Evolutionary conservation across 2,888 invertebrate genomes (phyloP).

Genomic region (Uloborus plumipes): DNA sequence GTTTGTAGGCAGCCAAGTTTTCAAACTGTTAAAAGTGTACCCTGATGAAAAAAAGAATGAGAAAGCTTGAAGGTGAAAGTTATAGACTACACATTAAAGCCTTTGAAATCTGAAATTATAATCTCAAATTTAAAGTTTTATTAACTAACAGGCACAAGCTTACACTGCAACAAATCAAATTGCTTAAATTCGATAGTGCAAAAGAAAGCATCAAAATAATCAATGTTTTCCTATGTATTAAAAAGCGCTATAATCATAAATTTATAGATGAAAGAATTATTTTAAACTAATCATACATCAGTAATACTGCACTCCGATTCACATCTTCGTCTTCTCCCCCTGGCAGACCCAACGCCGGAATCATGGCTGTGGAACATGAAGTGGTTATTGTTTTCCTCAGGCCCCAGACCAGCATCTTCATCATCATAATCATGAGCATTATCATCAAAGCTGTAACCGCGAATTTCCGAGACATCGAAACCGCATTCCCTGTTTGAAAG

Average conservation of each 20-base stretch:
- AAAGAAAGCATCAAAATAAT: no score
- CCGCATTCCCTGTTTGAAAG: constrained; percentile 36
- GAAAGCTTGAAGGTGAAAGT: no score
- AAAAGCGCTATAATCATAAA: neutral
- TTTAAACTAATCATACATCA: constrained; percentile 46
- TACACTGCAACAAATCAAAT: no score
- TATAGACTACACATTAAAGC: no score
- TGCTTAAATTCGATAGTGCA: no score
- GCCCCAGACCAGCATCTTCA: constrained; percentile 43
- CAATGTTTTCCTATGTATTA: no score
- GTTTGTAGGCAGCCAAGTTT: no score
- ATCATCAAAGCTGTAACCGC: constrained; percentile 21
- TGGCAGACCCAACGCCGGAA: constrained; percentile 53
- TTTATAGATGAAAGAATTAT: neutral
- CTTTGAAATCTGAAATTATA: no score
- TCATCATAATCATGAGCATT: constrained; percentile 25
- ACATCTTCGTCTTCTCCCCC: constrained; percentile 43
- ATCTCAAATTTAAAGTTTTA: no score
- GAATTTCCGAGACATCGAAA: constrained; percentile 16
- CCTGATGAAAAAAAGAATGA: no score
- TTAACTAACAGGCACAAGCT: no score
- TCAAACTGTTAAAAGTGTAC: no score
- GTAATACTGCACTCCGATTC: constrained; percentile 64
- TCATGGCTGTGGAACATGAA: constrained; percentile 35
- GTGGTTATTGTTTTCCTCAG: constrained; percentile 33